Base-by-base conservation (phyloP, 1,140 invertebrate genomes). In the Calycopis cecrops region DNA sequence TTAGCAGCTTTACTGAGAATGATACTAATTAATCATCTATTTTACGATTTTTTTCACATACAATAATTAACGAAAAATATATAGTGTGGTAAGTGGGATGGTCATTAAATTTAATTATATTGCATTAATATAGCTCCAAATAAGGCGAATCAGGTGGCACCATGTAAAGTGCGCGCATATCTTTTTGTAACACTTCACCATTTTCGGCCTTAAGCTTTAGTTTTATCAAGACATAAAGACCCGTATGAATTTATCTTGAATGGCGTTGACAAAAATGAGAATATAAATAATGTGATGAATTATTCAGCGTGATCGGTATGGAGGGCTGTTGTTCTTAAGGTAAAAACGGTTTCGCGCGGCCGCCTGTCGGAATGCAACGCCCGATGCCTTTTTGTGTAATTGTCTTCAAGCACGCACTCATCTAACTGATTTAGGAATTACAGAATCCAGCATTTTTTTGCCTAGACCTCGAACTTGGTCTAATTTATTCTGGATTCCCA, bases 231-330 rank as follows among this genome's bases (percentile, higher is more conserved):
- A 85, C 81, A 84, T 84, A 87, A 84, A 85, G 81, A 79, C 71
- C 70, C 71, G 76, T 82, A 85, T 85, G 80, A 84, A 82, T 84
- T 81, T 76, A 81, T 80, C 67, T 62, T 75, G 78, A 80, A 85
- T 75, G 79, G 80, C 79, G 79, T 84, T 84, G 79, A 81, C 72
- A 84, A 87, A 84, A 87, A 87, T 84, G 84, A 80, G 80, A 87
- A 82, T 85, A 85, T 87, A 85, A 81, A 79, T 78, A 85, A 79
- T 82, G 73, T 69, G 65, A 74, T 87, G 84, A 87, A 87, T 87
- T 69, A 87, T 87, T 85, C 84, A 87, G 84, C 79, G 84, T 84
- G 78, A 83, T 84, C 80, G 79, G 81, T 79, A 83, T 83, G 81
- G 84, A 77, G 65, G 76, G 71, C 73, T 62, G 73, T 73, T 71